These are phyloP conservation scores for Bombus polaris DNA, from an alignment of 1,140 invertebrate genomes.

Conservation along the genomic window DNA sequence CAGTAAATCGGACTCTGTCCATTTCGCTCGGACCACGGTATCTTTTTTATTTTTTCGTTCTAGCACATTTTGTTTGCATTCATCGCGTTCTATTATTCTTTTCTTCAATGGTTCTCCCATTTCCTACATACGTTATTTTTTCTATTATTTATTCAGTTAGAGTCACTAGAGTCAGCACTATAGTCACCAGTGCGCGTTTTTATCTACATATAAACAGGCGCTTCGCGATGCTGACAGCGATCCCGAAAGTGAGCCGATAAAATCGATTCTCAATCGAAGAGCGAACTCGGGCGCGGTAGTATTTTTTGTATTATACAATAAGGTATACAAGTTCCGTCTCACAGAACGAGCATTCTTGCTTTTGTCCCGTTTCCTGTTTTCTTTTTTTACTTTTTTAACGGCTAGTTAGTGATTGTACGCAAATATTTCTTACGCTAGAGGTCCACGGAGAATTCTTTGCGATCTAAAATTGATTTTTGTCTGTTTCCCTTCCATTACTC, in stretches of 20 bases:
- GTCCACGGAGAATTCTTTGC: slow-evolving; percentile 33
- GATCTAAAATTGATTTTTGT: slow-evolving; percentile 27
- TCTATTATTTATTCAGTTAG: slow-evolving; percentile 26
- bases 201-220: slow-evolving; percentile 63
- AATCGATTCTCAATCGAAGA: slow-evolving; percentile 57
- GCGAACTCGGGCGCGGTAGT: slow-evolving; percentile 37
- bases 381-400: slow-evolving; percentile 1
- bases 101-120: not conserved
- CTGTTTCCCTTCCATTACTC: not conserved
- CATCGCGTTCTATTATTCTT: not conserved
- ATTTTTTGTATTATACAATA: slow-evolving; percentile 31
- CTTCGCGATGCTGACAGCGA: slow-evolving; percentile 55
- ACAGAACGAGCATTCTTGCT: not conserved
- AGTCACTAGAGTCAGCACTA: slow-evolving; percentile 28
- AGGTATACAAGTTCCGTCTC: not conserved
- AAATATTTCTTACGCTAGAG: slow-evolving; percentile 44
- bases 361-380: not conserved
- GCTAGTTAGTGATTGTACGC: slow-evolving; percentile 44
- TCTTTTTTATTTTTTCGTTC: slow-evolving; percentile 14
- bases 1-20: slow-evolving; percentile 33
- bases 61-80: slow-evolving; percentile 1
- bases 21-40: slow-evolving; percentile 2
- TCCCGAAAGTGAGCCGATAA: slow-evolving; percentile 49
- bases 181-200: not conserved
- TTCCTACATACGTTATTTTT: not conserved